Evolutionary conservation across 2,888 invertebrate genomes (phyloP).

Genomic region (Sthenelais limicola): DNA sequence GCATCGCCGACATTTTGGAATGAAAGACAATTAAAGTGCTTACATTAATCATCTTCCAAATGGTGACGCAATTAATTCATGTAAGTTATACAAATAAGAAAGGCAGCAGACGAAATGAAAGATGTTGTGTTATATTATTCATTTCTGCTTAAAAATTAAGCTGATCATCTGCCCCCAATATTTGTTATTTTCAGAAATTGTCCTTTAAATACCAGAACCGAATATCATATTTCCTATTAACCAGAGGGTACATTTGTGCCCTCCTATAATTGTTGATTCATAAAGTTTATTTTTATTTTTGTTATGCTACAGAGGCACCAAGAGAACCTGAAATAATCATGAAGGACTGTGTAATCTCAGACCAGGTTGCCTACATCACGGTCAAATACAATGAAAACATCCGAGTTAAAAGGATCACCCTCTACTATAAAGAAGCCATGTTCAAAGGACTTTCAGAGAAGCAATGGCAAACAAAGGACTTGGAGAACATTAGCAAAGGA

Average conservation of each 20-base stretch:
- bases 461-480: slow-evolving; percentile 38
- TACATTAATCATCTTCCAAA: neutral
- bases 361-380: slow-evolving; percentile 42
- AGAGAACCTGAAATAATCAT: slow-evolving; percentile 37
- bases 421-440: slow-evolving; percentile 47
- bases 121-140: no score
- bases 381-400: slow-evolving; percentile 47
- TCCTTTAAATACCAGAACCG: no score
- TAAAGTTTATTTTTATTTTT: no score
- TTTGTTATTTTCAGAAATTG: no score
- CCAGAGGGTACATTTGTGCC: no score
- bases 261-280: no score
- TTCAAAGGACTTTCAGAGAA: slow-evolving; percentile 51
- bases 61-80: no score
- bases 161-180: no score
- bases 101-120: no score
- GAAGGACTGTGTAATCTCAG: slow-evolving; percentile 46
- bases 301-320: slow-evolving; percentile 45
- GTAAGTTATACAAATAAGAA: no score
- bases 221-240: no score
- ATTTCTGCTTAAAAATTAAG: no score
- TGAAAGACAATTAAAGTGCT: neutral
- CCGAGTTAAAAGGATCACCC: slow-evolving; percentile 41
- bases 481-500: slow-evolving; percentile 38
- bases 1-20: neutral